Conservation (phyloP, 2,113 vertebrate genomes). For the Zootoca vivipara region DNA sequence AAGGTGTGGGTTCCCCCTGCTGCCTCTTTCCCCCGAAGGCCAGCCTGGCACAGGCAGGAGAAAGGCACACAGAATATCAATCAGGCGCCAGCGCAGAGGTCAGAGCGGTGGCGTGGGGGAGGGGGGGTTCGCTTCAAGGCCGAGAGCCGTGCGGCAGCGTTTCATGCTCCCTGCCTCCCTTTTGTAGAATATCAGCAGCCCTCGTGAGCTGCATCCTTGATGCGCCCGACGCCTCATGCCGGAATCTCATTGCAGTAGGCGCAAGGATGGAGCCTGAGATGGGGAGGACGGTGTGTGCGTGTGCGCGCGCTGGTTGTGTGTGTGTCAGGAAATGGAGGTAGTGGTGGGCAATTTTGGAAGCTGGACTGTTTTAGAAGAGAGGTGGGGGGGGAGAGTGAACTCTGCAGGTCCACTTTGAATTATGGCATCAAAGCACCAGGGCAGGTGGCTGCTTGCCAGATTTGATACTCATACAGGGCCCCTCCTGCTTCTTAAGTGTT, state of each 20-base stretch:
- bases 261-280: not conserved
- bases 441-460: not conserved
- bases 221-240: not conserved
- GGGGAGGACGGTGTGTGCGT: not conserved
- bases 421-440: not conserved
- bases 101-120: not conserved
- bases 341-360: not conserved
- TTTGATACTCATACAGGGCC: not conserved
- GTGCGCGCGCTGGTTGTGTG: too few relatives aligned
- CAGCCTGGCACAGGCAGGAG: slow-evolving; percentile 3
- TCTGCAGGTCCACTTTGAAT: not conserved
- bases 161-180: not conserved
- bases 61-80: not conserved
- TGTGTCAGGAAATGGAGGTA: not conserved
- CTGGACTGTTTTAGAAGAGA: not conserved
- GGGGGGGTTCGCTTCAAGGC: not conserved
- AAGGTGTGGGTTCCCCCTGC: slow-evolving; percentile 17
- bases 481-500: not conserved
- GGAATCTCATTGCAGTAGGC: not conserved
- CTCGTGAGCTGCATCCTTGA: slow-evolving; percentile 20
- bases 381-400: not conserved
- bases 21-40: not conserved
- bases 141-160: not conserved
- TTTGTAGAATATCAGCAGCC: not conserved
- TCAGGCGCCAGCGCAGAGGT: slow-evolving; percentile 6